phyloP scores from a whole-genome alignment of 2,888 invertebrate species.

The Ypsolopha sequella region DNA sequence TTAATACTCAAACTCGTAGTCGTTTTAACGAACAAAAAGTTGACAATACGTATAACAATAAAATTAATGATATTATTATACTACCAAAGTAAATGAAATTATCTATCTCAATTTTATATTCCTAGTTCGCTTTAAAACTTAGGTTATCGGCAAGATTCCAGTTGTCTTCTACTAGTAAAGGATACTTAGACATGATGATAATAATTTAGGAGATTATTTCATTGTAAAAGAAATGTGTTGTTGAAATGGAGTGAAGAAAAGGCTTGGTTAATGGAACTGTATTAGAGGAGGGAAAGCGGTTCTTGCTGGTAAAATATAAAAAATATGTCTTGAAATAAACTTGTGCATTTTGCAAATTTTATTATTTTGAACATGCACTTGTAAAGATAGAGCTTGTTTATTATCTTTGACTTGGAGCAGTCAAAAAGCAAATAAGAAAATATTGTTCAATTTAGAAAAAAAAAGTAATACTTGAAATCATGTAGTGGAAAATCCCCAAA shows the following conservation, averaged over 20 bases:
- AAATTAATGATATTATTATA: constrained; percentile 46
- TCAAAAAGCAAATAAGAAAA: too few relatives aligned
- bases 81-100: constrained; percentile 67
- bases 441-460: too few relatives aligned
- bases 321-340: not conserved
- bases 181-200: too few relatives aligned
- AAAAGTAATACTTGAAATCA: too few relatives aligned
- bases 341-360: constrained; percentile 7
- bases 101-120: constrained; percentile 65
- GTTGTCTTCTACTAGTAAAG: constrained; percentile 32
- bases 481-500: too few relatives aligned
- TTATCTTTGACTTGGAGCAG: too few relatives aligned
- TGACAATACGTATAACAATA: constrained; percentile 19
- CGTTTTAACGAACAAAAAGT: not conserved
- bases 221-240: constrained; percentile 27
- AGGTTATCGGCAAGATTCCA: constrained; percentile 66
- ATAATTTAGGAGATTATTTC: constrained; percentile 2
- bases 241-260: constrained; percentile 41
- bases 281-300: constrained; percentile 26
- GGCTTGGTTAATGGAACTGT: constrained; percentile 62
- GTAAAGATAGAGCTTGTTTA: too few relatives aligned
- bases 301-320: constrained; percentile 7
- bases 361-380: too few relatives aligned
- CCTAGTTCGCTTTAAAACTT: constrained; percentile 67
- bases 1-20: constrained; percentile 3